Base-by-base conservation (phyloP, 2,113 vertebrate species). In the Hypomesus transpacificus region DNA sequence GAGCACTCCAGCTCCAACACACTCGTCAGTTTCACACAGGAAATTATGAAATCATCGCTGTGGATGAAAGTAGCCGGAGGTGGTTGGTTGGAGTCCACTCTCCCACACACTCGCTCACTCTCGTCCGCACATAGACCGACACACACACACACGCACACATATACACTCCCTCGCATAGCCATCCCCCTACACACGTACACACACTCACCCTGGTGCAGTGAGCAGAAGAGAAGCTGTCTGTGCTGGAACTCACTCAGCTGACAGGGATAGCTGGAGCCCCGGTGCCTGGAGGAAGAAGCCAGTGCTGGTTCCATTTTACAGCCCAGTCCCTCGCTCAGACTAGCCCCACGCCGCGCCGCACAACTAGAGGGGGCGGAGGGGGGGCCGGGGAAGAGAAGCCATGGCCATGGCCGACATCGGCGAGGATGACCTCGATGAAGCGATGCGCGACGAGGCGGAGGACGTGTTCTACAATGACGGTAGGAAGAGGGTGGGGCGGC, bases 21-120 rank as follows among this genome's bases (percentile, higher is more conserved):
- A 75, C 74, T 86, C 84, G 87, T 88, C 76, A 77, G 82, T 81
- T 84, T 85, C 84, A 72, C 78, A 86, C 87, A 88, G 88, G 88
- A 91, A 88, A 84, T 93, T 91, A 89, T 83, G 90, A 92, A 93
- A 92, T 83, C 86, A 76, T 78, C 74, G 46, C 63, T 79, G 80
- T 84, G 86, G 85, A 80, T 83, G 85, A 90, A 91, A 89, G 82
- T 87, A 79, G 65, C 79, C 73, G 74, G 78, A 84, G 81, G 80
- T 86, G 81, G 80, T 86, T 22, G 73, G 69, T 78, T 80, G 82
- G 84, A 80, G 79, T 22, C 18, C 77, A 20, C 61, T 46, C n/a
- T 20, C 53, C 54, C 31, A 79, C 69, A n/a, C 71, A 22, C 82
- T 63, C 79, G 54, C 74, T 71, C 75, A 68, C 18, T 24, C 31